A percentile compares a stretch with the other conserved stretches of the same genome.
phyloP scores from a whole-genome alignment of 2,888 invertebrate genomes.

The Platycheirus rosarum region DNA sequence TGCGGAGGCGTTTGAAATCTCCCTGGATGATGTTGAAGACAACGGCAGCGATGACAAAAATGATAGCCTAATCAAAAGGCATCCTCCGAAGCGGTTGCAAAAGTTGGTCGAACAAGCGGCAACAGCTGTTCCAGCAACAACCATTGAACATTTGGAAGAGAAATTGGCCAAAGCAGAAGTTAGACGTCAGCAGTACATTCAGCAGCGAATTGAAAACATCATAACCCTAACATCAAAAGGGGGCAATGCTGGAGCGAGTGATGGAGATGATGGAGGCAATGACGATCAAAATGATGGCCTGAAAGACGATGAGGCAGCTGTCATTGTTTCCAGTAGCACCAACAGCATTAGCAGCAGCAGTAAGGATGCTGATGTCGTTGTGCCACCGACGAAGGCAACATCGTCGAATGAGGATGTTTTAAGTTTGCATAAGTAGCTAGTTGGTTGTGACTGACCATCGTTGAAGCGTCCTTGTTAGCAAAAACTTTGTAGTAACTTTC shows the following conservation, averaged over 20 bases:
- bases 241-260: conserved; percentile 82
- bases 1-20: conserved; percentile 86
- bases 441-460: conserved; percentile 19
- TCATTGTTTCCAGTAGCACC: conserved; percentile 27
- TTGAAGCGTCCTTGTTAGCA: conserved; percentile 20
- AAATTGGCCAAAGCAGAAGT: conserved; percentile 89
- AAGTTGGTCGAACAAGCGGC: conserved; percentile 84
- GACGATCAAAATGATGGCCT: conserved; percentile 40
- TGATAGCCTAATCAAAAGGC: conserved; percentile 82
- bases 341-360: conserved; percentile 12
- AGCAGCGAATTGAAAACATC: conserved; percentile 78
- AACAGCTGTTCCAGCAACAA: conserved; percentile 84
- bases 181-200: conserved; percentile 84
- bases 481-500: neutral
- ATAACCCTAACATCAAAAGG: conserved; percentile 83
- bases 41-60: conserved; percentile 46
- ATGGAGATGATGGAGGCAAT: conserved; percentile 77
- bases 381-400: conserved; percentile 30
- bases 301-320: conserved; percentile 42
- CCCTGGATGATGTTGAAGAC: conserved; percentile 79
- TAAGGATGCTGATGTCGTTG: conserved; percentile 39
- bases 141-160: conserved; percentile 87
- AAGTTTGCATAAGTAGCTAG: conserved; percentile 35
- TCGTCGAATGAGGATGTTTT: conserved; percentile 8
- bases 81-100: conserved; percentile 88